Evolutionary conservation across 2,113 vertebrate species (phyloP).

Genomic region (Ptyas mucosa): DNA sequence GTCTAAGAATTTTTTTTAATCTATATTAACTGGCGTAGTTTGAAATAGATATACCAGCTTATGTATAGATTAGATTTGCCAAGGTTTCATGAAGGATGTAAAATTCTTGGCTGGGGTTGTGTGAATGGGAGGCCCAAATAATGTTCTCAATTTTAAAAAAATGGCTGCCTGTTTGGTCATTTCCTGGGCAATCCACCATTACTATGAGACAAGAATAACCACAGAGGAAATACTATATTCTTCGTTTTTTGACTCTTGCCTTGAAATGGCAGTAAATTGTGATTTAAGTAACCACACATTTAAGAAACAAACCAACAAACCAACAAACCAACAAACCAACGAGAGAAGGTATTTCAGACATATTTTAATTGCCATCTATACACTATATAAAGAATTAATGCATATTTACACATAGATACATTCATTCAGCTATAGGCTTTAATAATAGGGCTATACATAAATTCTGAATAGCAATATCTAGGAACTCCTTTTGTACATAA

Average conservation of each 20-base stretch:
- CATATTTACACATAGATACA: neutral
- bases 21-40: too few relatives aligned
- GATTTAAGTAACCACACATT: neutral
- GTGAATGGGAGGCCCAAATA: neutral
- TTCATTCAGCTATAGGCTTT: neutral
- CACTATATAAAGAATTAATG: neutral
- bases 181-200: neutral
- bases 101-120: neutral
- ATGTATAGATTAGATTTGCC: too few relatives aligned
- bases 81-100: neutral
- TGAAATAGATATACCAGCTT: too few relatives aligned
- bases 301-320: neutral
- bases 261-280: neutral
- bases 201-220: neutral
- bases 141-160: neutral
- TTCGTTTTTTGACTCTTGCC: neutral
- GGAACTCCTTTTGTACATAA: neutral
- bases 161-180: neutral
- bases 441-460: neutral
- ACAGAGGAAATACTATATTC: neutral
- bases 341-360: neutral
- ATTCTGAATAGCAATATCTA: neutral
- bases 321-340: too few relatives aligned
- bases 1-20: too few relatives aligned
- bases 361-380: neutral